Evolutionary conservation across 2,113 vertebrate genomes (phyloP), one percentile per base, ranked within the genome.

Genomic region (Carettochelys insculpta): DNA sequence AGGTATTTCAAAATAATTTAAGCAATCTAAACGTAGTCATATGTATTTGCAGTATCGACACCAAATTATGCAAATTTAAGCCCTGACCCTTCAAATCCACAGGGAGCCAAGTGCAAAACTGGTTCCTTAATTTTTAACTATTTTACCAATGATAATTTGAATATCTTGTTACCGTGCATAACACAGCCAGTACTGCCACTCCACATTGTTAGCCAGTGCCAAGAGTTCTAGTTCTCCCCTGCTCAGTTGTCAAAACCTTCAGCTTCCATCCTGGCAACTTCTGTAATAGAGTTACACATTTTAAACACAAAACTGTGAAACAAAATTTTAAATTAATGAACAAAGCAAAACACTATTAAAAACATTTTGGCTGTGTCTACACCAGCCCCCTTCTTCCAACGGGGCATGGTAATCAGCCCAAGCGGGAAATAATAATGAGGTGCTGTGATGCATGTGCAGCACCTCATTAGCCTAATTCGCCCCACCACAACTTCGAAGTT

Each of bases 301-400:
- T 45, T 7, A 1, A 24, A 80, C 2, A 47, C 1, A 34, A 85
- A 80, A 83, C 8, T 0, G 1, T 0, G 6, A 0, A 4, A 41
- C 53, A 47, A 80, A 0, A 0, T 3, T 11, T 0, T 1, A 47
- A 77, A 41, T 22, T 8, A 20, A n/a, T 22, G 43, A 13, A 68
- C 17, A 38, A 25, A 52, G 12, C 2, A n/a, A 86, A 48, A 47
- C 77, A 65, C 54, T 85, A 8, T 31, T 87, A 11, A 90, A 91
- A n/a, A n/a, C n/a, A n/a, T n/a, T n/a, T n/a, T n/a, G n/a, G n/a
- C n/a, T n/a, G n/a, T n/a, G n/a, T n/a, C n/a, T n/a, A n/a, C n/a
- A n/a, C n/a, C n/a, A n/a, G n/a, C n/a, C n/a, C n/a, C n/a, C n/a
- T n/a, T n/a, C n/a, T n/a, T n/a, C n/a, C n/a, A n/a, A n/a, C n/a